Evolutionary conservation across 2,113 vertebrate genomes (phyloP).

Genomic region (Rhinolophus ferrumequinum): DNA sequence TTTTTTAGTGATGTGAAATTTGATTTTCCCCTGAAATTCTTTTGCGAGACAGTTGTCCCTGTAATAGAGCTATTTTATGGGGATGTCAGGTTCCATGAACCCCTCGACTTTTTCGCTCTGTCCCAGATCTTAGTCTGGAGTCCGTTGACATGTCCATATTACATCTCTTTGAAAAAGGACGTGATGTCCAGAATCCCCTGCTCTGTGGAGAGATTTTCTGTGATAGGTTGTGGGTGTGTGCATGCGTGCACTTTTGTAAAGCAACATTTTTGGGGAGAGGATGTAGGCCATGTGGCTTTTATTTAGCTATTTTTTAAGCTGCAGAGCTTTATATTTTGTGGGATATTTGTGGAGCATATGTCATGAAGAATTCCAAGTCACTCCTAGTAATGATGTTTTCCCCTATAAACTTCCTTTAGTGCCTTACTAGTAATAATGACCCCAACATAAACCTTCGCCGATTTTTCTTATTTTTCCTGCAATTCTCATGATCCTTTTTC

Average conservation of each 20-base stretch:
- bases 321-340: background rate
- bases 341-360: background rate
- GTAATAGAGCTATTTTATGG: constrained; percentile 53
- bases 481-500: background rate
- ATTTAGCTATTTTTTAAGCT: constrained; percentile 26
- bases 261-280: background rate
- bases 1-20: constrained; percentile 38
- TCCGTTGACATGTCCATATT: constrained; percentile 65
- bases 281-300: background rate
- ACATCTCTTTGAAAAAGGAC: constrained; percentile 62
- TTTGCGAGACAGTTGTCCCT: background rate
- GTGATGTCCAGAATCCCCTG: constrained; percentile 62
- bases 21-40: constrained; percentile 16
- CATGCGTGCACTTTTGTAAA: constrained; percentile 65
- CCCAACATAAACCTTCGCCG: background rate
- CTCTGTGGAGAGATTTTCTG: constrained; percentile 75
- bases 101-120: constrained; percentile 57
- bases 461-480: background rate
- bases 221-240: background rate
- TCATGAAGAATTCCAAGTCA: background rate
- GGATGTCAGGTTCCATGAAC: constrained; percentile 43
- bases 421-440: constrained; percentile 18
- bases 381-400: background rate
- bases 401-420: background rate
- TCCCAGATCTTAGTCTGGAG: constrained; percentile 45